phyloP scores from a whole-genome alignment of 2,113 vertebrate genomes.

The Neodon shergylaensis region DNA sequence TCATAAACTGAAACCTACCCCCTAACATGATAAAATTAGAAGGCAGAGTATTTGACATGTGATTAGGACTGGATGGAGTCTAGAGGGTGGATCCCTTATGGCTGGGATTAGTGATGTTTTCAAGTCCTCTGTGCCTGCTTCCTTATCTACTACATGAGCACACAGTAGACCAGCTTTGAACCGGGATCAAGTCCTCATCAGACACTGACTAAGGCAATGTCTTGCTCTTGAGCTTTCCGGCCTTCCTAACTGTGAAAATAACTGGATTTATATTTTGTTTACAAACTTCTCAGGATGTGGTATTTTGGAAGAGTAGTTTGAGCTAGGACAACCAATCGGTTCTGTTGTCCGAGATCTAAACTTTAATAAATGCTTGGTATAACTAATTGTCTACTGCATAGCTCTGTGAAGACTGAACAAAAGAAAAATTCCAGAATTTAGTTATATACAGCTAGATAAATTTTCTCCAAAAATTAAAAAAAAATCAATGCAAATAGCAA shows the following conservation, averaged over 20 bases:
- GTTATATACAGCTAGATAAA: not conserved
- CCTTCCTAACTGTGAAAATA: not conserved
- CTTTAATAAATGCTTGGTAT: not conserved
- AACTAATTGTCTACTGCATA: not conserved
- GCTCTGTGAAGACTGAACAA: not conserved
- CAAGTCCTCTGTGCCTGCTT: not conserved
- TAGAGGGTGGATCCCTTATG: not conserved
- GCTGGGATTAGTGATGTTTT: not conserved
- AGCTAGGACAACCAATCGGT: not conserved
- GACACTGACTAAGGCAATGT: not conserved
- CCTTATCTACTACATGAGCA: not conserved
- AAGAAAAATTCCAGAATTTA: constrained; percentile 29
- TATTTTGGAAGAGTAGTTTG: not conserved
- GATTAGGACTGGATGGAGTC: not conserved
- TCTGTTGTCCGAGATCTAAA: not conserved
- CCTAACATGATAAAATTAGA: not conserved
- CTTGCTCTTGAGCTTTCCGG: not conserved
- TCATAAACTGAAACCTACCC: not conserved
- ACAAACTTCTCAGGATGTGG: not conserved
- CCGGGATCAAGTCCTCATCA: not conserved
- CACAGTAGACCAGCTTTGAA: not conserved
- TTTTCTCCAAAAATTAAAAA: constrained; percentile 3
- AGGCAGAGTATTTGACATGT: not conserved
- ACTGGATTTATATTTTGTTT: not conserved
- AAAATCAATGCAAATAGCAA: not conserved